A percentile compares a stretch with the other conserved stretches of the same genome.
Conservation (phyloP, 2,113 vertebrate genomes). For the Acinonyx jubatus region DNA sequence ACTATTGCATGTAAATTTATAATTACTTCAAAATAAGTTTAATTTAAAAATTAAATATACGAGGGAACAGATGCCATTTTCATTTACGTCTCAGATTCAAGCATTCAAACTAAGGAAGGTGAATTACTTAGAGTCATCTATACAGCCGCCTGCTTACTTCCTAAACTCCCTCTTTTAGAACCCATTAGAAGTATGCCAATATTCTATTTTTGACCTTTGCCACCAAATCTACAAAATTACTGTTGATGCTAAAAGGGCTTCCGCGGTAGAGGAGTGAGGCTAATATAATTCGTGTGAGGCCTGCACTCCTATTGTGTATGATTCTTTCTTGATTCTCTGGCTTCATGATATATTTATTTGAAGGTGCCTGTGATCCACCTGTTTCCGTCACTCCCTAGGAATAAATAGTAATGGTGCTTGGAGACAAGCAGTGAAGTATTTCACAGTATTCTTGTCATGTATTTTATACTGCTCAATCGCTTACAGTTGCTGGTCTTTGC, state of each 20-base stretch:
- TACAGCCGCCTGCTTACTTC: not conserved
- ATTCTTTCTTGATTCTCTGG: not conserved
- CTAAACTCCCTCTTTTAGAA: not conserved
- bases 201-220: not conserved
- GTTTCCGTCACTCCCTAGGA: constrained; percentile 7
- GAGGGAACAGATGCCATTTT: not conserved
- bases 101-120: not conserved
- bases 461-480: constrained; percentile 55
- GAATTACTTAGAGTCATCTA: not conserved
- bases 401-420: constrained; percentile 28
- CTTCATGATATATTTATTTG: constrained; percentile 3
- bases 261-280: not conserved
- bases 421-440: not conserved
- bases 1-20: not conserved
- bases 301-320: not conserved
- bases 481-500: constrained; percentile 25
- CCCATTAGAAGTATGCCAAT: not conserved
- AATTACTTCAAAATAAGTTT: not conserved
- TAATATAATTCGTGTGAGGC: not conserved
- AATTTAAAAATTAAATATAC: not conserved
- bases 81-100: not conserved
- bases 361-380: constrained; percentile 1
- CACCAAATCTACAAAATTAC: not conserved
- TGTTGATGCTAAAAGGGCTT: not conserved
- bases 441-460: constrained; percentile 23